A percentile compares a stretch with the other conserved stretches of the same genome.
Evolutionary conservation across 2,113 vertebrate species (phyloP).

Genomic region (Beaufortia kweichowensis): DNA sequence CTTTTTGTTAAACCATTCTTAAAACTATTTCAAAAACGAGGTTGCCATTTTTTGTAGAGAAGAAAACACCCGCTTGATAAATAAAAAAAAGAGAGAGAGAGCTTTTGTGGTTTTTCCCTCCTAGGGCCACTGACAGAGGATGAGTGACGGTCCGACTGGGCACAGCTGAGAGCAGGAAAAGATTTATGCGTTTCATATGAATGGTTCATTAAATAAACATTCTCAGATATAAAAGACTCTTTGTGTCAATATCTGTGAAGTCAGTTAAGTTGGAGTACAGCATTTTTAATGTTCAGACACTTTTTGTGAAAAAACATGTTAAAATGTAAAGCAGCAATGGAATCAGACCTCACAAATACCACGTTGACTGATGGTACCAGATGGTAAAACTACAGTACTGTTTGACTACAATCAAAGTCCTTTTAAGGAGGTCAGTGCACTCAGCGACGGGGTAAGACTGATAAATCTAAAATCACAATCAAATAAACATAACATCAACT

Average conservation of each 20-base stretch:
- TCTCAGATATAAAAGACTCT: conserved; percentile 11
- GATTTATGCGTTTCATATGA: conserved; percentile 29
- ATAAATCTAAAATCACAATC: too few relatives aligned
- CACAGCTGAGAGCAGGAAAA: conserved; percentile 8
- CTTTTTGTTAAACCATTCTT: too few relatives aligned
- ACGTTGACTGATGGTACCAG: too few relatives aligned
- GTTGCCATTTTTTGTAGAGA: too few relatives aligned
- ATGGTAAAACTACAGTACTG: background rate
- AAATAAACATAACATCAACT: too few relatives aligned
- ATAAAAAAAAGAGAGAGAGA: background rate
- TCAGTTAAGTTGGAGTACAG: background rate
- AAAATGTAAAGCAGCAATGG: background rate
- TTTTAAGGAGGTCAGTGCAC: too few relatives aligned
- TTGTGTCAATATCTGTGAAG: conserved; percentile 13
- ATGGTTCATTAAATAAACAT: conserved; percentile 33
- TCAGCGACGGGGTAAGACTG: too few relatives aligned
- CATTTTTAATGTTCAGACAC: conserved; percentile 5
- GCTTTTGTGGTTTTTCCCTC: conserved; percentile 21
- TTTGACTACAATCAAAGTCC: too few relatives aligned
- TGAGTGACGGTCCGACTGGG: conserved; percentile 2
- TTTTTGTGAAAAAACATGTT: conserved; percentile 14
- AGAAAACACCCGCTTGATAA: too few relatives aligned
- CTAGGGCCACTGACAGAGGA: conserved; percentile 7
- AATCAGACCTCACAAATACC: background rate
- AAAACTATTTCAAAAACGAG: too few relatives aligned